Evolutionary conservation across 2,113 vertebrate genomes (phyloP).

Genomic region (Phrynosoma blainvillii): DNA sequence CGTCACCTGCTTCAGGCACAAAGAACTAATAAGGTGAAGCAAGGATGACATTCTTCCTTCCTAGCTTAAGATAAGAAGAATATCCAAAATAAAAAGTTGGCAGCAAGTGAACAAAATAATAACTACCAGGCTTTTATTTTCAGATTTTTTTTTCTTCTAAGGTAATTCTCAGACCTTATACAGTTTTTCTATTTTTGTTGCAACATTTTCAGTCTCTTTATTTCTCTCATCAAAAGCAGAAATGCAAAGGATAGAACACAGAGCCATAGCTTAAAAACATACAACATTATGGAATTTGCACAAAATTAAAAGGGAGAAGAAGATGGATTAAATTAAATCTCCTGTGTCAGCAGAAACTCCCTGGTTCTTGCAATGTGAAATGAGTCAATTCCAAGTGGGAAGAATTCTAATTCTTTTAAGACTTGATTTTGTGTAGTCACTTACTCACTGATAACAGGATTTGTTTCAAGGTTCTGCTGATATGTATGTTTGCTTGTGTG

Average conservation of each 20-base stretch:
- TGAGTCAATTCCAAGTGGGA: neutral
- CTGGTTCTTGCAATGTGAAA: neutral
- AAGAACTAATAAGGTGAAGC: slow-evolving; percentile 19
- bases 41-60: neutral
- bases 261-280: neutral
- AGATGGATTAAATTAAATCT: neutral
- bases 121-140: neutral
- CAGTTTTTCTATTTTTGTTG: neutral
- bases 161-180: neutral
- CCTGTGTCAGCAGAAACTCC: neutral
- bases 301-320: neutral
- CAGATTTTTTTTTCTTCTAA: slow-evolving; percentile 5
- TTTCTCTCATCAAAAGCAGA: neutral
- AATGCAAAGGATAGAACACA: neutral
- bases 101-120: neutral
- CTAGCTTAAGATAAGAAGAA: slow-evolving; percentile 7
- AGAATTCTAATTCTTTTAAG: neutral
- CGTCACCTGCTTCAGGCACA: slow-evolving; percentile 25
- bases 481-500: neutral
- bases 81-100: neutral
- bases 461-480: no score
- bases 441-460: neutral
- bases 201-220: neutral
- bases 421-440: neutral
- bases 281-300: neutral